These are phyloP conservation scores for Prunella strophiata DNA, from an alignment of 2,797 vertebrate genomes.

Conservation along the genomic window DNA sequence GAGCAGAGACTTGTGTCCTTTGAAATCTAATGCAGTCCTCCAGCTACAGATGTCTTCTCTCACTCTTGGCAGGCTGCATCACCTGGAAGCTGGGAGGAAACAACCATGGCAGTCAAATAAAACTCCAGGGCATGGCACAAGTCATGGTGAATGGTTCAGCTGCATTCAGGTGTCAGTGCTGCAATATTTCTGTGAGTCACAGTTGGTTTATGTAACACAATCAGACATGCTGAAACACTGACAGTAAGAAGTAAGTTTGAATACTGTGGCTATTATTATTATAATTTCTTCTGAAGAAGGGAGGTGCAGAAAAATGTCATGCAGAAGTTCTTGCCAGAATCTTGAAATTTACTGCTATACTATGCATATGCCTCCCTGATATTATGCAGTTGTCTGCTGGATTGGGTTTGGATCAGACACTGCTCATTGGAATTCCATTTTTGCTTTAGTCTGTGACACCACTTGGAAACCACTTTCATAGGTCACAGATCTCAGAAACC, in stretches of 20 bases:
- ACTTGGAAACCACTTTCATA: not conserved
- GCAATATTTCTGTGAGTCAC: not conserved
- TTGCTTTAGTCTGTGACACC: not conserved
- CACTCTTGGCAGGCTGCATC: not conserved
- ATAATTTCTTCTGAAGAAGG: not conserved
- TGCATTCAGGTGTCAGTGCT: not conserved
- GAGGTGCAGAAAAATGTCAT: not conserved
- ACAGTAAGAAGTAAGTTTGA: not conserved
- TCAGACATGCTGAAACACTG: not conserved
- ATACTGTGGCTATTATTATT: not conserved
- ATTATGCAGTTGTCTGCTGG: not conserved
- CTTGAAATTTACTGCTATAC: not conserved
- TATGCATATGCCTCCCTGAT: not conserved
- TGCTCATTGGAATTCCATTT: not conserved
- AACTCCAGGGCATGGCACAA: not conserved
- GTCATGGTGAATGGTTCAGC: not conserved
- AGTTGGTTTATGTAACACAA: rapidly evolving
- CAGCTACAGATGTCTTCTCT: not conserved
- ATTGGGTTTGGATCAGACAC: not conserved
- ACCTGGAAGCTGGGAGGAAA: not conserved
- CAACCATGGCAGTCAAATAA: not conserved
- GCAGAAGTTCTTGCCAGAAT: not conserved
- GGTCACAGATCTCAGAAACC: not conserved
- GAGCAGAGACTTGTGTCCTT: not conserved
- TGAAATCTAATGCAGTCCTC: not conserved